Conservation (phyloP, 1,140 invertebrate species). For the Penaeus japonicus region DNA sequence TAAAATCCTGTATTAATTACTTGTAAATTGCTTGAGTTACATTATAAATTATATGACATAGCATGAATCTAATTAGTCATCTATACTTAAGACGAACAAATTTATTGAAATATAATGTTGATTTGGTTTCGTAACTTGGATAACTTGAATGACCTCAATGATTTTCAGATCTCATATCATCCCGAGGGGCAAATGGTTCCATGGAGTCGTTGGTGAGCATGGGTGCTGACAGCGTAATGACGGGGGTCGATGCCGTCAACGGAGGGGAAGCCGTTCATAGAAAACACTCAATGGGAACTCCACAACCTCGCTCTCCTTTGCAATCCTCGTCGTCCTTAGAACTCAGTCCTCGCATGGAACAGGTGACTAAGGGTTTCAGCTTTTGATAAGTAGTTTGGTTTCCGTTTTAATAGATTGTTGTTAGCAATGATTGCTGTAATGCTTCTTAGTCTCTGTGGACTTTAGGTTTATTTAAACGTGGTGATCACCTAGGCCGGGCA, state of each 20-base stretch:
- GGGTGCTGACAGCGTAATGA: conserved; percentile 46
- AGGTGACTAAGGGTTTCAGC: conserved; percentile 25
- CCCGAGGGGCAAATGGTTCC: conserved; percentile 33
- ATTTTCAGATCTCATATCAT: conserved; percentile 22
- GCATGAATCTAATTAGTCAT: background rate
- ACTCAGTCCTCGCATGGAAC: conserved; percentile 58
- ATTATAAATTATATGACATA: too few relatives aligned
- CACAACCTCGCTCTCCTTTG: conserved; percentile 46
- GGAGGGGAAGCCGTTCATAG: background rate
- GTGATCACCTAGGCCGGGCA: too few relatives aligned
- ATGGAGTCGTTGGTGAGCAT: conserved; percentile 33
- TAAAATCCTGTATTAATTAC: too few relatives aligned
- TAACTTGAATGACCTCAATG: background rate
- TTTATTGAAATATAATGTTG: background rate
- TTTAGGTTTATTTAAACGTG: too few relatives aligned
- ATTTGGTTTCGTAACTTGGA: background rate
- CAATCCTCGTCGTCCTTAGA: conserved; percentile 58
- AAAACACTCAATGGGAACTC: background rate
- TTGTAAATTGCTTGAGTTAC: too few relatives aligned
- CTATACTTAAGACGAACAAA: background rate
- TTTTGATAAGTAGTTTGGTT: background rate
- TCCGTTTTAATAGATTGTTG: too few relatives aligned
- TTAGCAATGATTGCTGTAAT: too few relatives aligned
- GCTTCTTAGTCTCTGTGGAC: too few relatives aligned
- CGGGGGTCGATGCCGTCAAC: conserved; percentile 10